phyloP scores from a whole-genome alignment of 2,888 invertebrate species.

The Trilocha varians region DNA sequence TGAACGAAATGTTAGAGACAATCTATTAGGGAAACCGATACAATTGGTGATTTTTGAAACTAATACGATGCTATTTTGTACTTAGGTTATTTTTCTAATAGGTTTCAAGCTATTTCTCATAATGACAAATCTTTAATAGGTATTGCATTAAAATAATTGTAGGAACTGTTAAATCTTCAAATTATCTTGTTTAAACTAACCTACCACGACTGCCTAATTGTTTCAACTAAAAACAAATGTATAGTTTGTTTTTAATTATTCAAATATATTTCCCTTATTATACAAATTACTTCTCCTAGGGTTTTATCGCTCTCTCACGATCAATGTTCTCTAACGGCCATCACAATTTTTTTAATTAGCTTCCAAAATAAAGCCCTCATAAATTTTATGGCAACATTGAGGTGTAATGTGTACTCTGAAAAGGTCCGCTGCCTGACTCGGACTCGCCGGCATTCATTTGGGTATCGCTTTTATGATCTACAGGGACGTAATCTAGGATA shows the following conservation, averaged over 20 bases:
- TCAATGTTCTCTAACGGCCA: slow-evolving; percentile 51
- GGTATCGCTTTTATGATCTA: slow-evolving; percentile 20
- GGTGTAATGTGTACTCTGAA: slow-evolving; percentile 38
- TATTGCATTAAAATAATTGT: no score
- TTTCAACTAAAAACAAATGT: not conserved
- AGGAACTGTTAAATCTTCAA: no score
- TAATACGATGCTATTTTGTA: no score
- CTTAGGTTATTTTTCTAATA: no score
- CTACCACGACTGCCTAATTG: not conserved
- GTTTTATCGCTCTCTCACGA: slow-evolving; percentile 65
- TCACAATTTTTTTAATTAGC: slow-evolving; percentile 62
- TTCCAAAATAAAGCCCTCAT: slow-evolving; percentile 62
- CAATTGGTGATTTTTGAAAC: no score
- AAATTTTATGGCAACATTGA: slow-evolving; percentile 62
- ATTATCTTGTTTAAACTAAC: not conserved
- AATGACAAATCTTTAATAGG: no score
- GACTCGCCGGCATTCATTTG: slow-evolving; percentile 38
- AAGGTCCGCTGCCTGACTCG: slow-evolving; percentile 20
- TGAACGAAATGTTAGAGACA: no score
- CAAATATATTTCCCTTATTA: slow-evolving; percentile 1
- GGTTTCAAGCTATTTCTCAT: no score
- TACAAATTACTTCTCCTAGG: slow-evolving; percentile 37
- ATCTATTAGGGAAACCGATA: no score
- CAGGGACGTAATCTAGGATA: slow-evolving; percentile 11
- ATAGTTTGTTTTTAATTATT: not conserved